Evolutionary conservation across 2,888 invertebrate species (phyloP).

Genomic region (Mayetiola destructor): DNA sequence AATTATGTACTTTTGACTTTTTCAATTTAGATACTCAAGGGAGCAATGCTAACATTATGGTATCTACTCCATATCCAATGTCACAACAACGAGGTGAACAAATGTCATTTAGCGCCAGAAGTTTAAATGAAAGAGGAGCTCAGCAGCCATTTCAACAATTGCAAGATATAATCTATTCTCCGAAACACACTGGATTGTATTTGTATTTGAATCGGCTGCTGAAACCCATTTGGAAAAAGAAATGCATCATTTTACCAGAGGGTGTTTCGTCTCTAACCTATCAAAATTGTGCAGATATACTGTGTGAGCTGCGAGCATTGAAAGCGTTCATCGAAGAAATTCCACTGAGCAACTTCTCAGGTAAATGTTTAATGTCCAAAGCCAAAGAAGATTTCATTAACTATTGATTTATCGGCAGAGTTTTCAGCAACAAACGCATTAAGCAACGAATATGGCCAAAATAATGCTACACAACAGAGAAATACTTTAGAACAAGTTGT

Average conservation of each 20-base stretch:
- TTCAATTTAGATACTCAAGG: not conserved
- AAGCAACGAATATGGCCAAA: not conserved
- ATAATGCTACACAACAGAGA: not conserved
- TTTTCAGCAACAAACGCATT: not conserved
- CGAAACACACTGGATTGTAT: constrained; percentile 88
- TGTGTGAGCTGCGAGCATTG: constrained; percentile 60
- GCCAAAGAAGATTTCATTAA: not conserved
- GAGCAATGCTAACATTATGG: not conserved
- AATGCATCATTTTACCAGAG: constrained; percentile 45
- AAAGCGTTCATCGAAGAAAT: constrained; percentile 59
- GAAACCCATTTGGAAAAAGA: constrained; percentile 73
- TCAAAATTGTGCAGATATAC: constrained; percentile 56
- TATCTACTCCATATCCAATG: constrained; percentile 5
- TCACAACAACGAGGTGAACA: not conserved
- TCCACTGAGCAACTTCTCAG: constrained; percentile 35
- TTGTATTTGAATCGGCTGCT: constrained; percentile 79
- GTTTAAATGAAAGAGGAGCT: not conserved
- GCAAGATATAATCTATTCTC: constrained; percentile 41
- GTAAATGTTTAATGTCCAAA: not conserved
- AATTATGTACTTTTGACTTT: not conserved
- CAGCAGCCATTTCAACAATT: not conserved
- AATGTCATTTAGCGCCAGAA: not conserved
- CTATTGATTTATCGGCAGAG: not conserved
- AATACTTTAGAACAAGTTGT: constrained; percentile 32
- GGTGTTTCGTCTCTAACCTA: constrained; percentile 47